Base-by-base conservation (phyloP, 2,113 vertebrate genomes). In the Anarhynchus alexandrinus region DNA sequence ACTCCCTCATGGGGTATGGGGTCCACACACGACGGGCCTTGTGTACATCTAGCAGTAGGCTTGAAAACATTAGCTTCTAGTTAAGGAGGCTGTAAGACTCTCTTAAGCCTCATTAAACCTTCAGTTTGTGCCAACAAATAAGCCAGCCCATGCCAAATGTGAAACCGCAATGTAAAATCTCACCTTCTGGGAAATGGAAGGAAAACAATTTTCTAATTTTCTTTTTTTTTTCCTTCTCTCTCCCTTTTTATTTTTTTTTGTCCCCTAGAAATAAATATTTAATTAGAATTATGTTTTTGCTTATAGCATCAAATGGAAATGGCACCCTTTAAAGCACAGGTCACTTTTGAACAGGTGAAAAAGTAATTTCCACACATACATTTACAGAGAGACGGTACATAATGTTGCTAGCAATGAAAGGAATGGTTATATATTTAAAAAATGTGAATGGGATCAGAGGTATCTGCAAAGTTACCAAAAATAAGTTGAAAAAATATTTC, bases 71-170 rank as follows among this genome's bases (percentile, higher is more conserved):
- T 14, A 83, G 32, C 43, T 70, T 51, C n/a, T 23, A 47, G 14
- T 71, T 66, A 59, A 36, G 16, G 17, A 83, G 26, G 9, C 38
- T 77, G 20, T 22, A 73, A 81, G 43, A 83, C 32, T 54, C 69
- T 52, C 71, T 73, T 36, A 81, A 95, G 45, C 38, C 59, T 64
- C 72, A 78, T 80, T 88, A 86, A 90, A 29, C 22, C 42, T 45
- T 83, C 71, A 77, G 14, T 58, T 62, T 92, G 47, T 83, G 90
- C 82, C 90, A 96, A 59, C 9, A 92, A 90, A 92, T 66, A 88
- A 51, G 59, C 74, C 71, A 90, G 45, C 10, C n/a, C 52, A 47
- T 64, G 80, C 57, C 82, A 94, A 96, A 94, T 43, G 19, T 43
- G 52, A 88, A 57, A 52, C 10, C 79, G 55, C 30, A 71, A 64